Conservation (phyloP, 2,113 vertebrate genomes). For the Colaptes auratus region DNA sequence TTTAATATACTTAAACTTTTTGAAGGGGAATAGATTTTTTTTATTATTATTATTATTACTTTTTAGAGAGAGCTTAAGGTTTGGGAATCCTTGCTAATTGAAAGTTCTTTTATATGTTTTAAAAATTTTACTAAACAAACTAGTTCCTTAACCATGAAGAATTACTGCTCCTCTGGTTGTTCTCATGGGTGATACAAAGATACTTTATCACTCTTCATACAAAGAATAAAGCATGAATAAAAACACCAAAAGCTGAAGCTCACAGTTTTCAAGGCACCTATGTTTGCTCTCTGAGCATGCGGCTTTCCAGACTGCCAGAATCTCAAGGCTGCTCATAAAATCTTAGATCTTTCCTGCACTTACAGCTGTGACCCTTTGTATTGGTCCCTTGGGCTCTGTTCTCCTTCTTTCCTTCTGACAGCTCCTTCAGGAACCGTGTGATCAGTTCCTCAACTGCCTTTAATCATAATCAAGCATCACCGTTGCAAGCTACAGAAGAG, state of each 20-base stretch:
- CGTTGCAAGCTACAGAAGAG: background rate
- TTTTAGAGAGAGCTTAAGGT: background rate
- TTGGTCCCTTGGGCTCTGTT: background rate
- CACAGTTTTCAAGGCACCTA: background rate
- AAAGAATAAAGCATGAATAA: background rate
- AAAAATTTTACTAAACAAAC: background rate
- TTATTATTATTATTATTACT: background rate
- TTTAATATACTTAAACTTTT: background rate
- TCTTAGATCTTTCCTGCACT: background rate
- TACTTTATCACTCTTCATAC: background rate
- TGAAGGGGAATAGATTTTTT: background rate
- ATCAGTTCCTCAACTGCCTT: background rate
- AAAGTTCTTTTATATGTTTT: background rate
- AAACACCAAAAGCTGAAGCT: background rate
- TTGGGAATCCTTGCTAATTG: background rate
- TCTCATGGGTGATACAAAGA: background rate
- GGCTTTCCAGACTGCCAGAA: background rate
- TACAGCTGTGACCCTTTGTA: background rate
- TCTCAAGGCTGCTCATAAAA: background rate
- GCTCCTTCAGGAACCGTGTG: background rate
- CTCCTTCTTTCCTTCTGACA: background rate
- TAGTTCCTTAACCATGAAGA: background rate
- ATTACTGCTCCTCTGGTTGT: background rate
- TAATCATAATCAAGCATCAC: background rate
- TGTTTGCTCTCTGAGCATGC: background rate